Evolutionary conservation across 2,888 invertebrate species (phyloP).

Genomic region (Hypsopygia costalis): DNA sequence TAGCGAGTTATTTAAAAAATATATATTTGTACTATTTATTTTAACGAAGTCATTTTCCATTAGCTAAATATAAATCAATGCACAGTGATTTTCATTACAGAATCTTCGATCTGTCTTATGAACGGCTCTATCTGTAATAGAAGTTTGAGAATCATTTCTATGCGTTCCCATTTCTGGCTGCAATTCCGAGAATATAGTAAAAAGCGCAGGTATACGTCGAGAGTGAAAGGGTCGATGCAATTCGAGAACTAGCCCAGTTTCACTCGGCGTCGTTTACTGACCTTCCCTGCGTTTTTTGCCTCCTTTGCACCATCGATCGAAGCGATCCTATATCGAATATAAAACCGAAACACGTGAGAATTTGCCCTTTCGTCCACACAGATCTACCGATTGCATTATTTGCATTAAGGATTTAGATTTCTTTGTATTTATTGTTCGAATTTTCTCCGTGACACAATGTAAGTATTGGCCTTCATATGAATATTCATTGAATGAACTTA

Average conservation of each 20-base stretch:
- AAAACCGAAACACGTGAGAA: conserved; percentile 76
- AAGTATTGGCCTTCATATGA: no score
- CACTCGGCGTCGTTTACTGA: conserved; percentile 52
- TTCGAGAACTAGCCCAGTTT: conserved; percentile 72
- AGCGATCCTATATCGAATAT: conserved; percentile 50
- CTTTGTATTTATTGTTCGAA: conserved; percentile 11
- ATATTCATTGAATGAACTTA: no score
- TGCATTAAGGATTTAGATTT: conserved; percentile 45
- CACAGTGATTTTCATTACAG: no score
- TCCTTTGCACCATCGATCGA: conserved; percentile 47
- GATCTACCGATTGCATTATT: conserved; percentile 62
- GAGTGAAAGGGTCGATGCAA: conserved; percentile 80
- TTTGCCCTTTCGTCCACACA: conserved; percentile 38
- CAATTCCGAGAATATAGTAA: conserved; percentile 67
- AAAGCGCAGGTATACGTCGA: conserved; percentile 77
- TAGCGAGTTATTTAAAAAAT: no score
- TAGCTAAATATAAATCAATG: no score
- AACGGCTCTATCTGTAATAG: no score
- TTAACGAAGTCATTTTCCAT: no score
- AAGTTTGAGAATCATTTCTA: conserved; percentile 48
- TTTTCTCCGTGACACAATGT: not conserved
- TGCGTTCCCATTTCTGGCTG: conserved; percentile 36
- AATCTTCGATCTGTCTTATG: no score
- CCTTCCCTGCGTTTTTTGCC: conserved; percentile 63
- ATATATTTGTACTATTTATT: no score